A percentile compares a stretch with the other conserved stretches of the same genome.
Conservation (phyloP, 2,113 vertebrate species). For the Seriola aureovittata region DNA sequence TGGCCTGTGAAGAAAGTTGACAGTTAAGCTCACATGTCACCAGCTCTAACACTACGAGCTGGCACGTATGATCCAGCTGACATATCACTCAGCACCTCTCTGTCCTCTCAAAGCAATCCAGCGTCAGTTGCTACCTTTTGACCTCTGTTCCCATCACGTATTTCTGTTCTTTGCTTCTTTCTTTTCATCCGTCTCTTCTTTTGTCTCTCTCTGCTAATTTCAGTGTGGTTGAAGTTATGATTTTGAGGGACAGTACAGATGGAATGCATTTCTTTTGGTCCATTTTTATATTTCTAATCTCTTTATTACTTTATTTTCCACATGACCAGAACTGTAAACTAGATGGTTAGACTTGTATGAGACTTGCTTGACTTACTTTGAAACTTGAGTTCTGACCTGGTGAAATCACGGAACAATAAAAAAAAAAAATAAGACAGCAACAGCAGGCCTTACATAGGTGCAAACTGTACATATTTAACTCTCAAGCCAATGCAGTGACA, state of each 20-base stretch:
- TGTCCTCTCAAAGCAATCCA: background rate
- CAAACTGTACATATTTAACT: background rate
- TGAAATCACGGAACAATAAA: background rate
- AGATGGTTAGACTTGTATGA: background rate
- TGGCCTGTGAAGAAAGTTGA: conserved; percentile 43
- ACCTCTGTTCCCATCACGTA: background rate
- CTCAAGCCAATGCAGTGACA: background rate
- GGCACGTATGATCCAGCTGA: conserved; percentile 54
- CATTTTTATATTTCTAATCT: background rate
- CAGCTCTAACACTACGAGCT: conserved; percentile 51
- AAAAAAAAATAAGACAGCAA: too few species aligned
- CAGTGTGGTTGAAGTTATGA: background rate
- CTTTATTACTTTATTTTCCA: background rate
- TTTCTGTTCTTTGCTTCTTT: background rate
- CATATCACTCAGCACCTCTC: conserved; percentile 56
- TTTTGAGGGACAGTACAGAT: background rate
- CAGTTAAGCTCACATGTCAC: conserved; percentile 45
- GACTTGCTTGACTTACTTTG: background rate
- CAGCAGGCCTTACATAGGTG: background rate
- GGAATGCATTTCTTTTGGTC: background rate
- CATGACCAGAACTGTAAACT: background rate
- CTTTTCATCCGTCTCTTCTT: background rate
- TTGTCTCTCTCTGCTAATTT: background rate
- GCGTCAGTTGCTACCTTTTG: background rate
- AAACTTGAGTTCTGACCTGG: background rate